Evolutionary conservation across 1,140 invertebrate species (phyloP).

Genomic region (Macrostomum lignano): DNA sequence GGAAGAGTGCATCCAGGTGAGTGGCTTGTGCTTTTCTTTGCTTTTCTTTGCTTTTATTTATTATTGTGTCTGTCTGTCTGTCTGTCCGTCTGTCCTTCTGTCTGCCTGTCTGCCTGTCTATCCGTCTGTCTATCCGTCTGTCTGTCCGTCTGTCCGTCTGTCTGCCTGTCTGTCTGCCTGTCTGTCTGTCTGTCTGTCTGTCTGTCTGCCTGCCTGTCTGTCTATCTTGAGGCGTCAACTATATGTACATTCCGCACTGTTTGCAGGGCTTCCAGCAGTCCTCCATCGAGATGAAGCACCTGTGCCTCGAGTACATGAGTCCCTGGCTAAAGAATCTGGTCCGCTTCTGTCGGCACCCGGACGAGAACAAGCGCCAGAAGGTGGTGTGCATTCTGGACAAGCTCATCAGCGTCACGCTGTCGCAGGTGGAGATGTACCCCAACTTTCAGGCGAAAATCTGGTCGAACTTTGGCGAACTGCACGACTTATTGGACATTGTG

Average conservation of each 20-base stretch:
- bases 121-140: no score
- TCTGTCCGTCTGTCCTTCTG: no score
- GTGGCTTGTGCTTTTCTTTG: no score
- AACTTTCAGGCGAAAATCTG: constrained; percentile 94
- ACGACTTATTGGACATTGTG: constrained; percentile 78
- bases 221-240: no score
- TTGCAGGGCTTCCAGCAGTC: constrained; percentile 35
- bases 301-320: constrained; percentile 90
- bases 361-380: constrained; percentile 53
- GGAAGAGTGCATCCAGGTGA: constrained; percentile 84
- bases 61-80: no score
- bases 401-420: constrained; percentile 69
- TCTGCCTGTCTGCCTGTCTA: no score
- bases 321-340: constrained; percentile 85
- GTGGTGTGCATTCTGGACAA: constrained; percentile 76
- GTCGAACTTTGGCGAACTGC: constrained; percentile 76
- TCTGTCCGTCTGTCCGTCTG: no score
- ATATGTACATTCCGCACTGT: no score
- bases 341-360: constrained; percentile 65
- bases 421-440: constrained; percentile 76
- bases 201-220: no score
- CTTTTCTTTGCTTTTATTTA: no score
- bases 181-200: no score
- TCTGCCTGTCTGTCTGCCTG: no score
- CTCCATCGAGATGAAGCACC: constrained; percentile 79